Conservation (phyloP, 2,888 invertebrate species). For the Lithophane leautieri region DNA sequence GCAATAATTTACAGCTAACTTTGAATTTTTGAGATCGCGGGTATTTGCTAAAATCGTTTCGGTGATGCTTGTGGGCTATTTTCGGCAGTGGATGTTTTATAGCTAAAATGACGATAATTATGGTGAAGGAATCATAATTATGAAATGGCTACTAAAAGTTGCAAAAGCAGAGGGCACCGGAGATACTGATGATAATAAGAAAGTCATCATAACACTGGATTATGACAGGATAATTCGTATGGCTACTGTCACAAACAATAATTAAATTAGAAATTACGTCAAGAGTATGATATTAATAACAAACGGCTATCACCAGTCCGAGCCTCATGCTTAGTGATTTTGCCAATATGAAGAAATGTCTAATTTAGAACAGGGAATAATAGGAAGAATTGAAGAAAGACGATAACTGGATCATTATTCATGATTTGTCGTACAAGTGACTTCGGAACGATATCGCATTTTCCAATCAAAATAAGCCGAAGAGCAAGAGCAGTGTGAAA, state of each 20-base stretch:
- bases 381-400: background rate
- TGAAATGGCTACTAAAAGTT: background rate
- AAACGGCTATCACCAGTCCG: background rate
- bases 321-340: background rate
- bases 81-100: background rate
- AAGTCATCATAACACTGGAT: background rate
- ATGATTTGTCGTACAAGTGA: conserved; percentile 24
- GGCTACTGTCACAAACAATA: background rate
- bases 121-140: background rate
- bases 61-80: background rate
- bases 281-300: background rate
- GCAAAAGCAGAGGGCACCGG: background rate
- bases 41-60: background rate
- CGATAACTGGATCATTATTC: background rate
- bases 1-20: background rate
- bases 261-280: background rate
- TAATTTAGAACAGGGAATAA: background rate
- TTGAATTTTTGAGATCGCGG: conserved; percentile 1
- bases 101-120: background rate
- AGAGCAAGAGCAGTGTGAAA: conserved; percentile 78
- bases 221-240: background rate
- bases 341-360: background rate
- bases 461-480: conserved; percentile 69
- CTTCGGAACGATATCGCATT: conserved; percentile 57
- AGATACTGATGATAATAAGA: background rate